Conservation (phyloP, 64 coral and sea anemone genomes). For the Stichodactyla helianthus region DNA sequence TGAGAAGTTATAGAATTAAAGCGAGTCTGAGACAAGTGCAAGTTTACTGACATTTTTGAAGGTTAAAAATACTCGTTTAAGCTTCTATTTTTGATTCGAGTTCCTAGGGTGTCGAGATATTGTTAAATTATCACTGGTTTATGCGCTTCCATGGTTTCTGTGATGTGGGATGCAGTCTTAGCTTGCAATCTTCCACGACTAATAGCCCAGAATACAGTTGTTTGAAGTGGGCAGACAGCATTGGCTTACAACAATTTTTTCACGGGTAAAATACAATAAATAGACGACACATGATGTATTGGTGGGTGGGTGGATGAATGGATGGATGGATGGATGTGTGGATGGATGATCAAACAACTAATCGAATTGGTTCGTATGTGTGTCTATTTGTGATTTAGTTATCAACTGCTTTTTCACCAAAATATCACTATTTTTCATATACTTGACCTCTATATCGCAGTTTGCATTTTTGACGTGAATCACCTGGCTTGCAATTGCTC, state of each 20-base stretch:
- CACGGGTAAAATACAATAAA: not conserved
- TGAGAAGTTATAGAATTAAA: too few relatives aligned
- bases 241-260: not conserved
- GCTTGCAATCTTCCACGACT: too few relatives aligned
- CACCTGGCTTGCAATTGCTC: not conserved
- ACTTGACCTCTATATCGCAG: not conserved
- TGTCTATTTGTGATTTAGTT: not conserved
- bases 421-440: not conserved
- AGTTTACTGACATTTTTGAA: too few relatives aligned
- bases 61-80: too few relatives aligned
- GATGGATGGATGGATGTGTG: not conserved
- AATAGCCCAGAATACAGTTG: too few relatives aligned
- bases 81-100: too few relatives aligned
- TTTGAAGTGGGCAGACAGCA: not conserved
- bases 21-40: too few relatives aligned
- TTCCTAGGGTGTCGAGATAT: too few relatives aligned
- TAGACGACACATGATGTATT: not conserved
- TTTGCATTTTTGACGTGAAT: not conserved
- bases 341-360: not conserved
- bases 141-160: too few relatives aligned
- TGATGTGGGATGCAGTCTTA: too few relatives aligned
- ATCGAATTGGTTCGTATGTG: not conserved
- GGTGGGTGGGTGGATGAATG: not conserved
- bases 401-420: not conserved
- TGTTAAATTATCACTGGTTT: too few relatives aligned